A percentile compares a stretch with the other conserved stretches of the same genome.
These are phyloP conservation scores for Mormyrops attenuatus DNA, from an alignment of 2,797 vertebrate species.

Conservation along the genomic window DNA sequence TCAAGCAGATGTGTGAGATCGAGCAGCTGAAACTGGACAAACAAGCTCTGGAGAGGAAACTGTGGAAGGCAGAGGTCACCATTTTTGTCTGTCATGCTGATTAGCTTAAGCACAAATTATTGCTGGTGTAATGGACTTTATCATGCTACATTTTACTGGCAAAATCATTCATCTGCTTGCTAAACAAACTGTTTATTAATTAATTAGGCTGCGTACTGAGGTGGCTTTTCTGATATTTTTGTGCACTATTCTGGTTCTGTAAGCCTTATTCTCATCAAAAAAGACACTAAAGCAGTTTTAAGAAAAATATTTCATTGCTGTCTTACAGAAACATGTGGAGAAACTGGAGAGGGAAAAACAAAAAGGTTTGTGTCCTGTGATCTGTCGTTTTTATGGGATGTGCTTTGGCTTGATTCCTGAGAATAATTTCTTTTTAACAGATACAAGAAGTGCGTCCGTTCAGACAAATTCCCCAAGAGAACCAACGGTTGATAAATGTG, in stretches of 20 bases:
- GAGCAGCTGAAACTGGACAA: constrained; percentile 74
- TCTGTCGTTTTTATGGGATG: neutral
- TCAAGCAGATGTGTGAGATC: constrained; percentile 69
- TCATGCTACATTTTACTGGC: neutral
- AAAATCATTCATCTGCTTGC: neutral
- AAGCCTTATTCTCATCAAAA: neutral
- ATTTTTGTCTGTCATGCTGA: neutral
- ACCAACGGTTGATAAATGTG: constrained; percentile 80
- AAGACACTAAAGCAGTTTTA: neutral
- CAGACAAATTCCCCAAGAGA: constrained; percentile 64
- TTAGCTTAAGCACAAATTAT: neutral
- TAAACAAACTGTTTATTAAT: neutral
- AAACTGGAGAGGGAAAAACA: constrained; percentile 64
- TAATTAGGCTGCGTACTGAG: neutral
- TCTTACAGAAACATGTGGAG: constrained; percentile 66
- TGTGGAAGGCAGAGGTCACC: constrained; percentile 68
- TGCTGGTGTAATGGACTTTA: neutral
- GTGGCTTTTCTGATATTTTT: neutral
- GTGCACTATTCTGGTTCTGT: neutral
- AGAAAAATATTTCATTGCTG: neutral
- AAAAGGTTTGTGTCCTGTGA: constrained; percentile 65
- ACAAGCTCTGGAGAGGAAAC: constrained; percentile 64
- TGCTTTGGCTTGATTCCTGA: neutral
- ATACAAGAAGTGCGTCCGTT: constrained; percentile 66
- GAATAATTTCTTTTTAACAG: constrained; percentile 44